Conservation (phyloP, 35 echinoderm and acorn worm genomes). For the Holothuria glaberrima region DNA sequence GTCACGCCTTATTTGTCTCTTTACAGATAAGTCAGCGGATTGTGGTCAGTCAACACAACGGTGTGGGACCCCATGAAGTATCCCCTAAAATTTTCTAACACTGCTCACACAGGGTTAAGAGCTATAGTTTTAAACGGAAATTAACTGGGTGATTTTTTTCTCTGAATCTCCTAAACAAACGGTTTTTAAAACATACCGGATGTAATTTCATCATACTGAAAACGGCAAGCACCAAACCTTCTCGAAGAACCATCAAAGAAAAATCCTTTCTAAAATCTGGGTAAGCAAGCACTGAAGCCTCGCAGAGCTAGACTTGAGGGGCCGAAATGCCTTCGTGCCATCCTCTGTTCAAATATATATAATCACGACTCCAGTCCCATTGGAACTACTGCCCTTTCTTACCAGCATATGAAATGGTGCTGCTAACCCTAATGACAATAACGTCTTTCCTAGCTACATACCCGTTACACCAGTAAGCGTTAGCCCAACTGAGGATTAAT, state of each 20-base stretch:
- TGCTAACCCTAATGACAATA: too few species aligned
- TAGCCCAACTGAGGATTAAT: too few species aligned
- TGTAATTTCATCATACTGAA: neutral
- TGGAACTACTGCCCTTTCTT: neutral
- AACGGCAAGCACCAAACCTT: neutral
- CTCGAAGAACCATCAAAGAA: neutral
- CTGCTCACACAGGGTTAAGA: too few species aligned
- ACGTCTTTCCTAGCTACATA: too few species aligned
- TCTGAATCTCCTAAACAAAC: neutral
- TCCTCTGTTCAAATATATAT: neutral
- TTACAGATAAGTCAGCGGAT: neutral
- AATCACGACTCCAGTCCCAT: neutral
- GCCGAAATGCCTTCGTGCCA: neutral
- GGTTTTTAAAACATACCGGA: neutral
- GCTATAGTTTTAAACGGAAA: neutral
- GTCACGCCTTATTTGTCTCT: conserved; percentile 13
- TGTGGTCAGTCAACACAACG: neutral
- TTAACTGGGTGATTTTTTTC: neutral
- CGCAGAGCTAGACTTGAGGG: neutral
- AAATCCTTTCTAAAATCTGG: conserved; percentile 13
- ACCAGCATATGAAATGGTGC: neutral
- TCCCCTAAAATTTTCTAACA: neutral
- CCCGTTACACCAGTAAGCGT: too few species aligned
- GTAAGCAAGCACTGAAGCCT: neutral
- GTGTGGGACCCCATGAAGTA: neutral